phyloP scores from a whole-genome alignment of 1,140 invertebrate genomes.

The Bombyx mandarina region DNA sequence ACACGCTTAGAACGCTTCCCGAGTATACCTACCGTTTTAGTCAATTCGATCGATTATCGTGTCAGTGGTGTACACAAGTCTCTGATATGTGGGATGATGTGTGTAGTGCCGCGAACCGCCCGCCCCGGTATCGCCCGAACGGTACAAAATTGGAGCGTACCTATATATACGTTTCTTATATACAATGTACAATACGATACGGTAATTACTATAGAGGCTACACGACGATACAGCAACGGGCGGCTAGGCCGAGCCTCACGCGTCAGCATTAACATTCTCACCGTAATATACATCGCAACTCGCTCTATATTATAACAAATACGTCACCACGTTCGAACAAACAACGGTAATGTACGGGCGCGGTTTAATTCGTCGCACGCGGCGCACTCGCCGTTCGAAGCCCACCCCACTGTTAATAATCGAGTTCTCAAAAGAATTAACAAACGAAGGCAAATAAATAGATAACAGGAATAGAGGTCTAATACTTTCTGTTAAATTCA shows the following conservation, averaged over 20 bases:
- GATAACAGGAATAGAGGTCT: too few relatives aligned
- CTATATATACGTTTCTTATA: constrained; percentile 63
- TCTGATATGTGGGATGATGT: constrained; percentile 67
- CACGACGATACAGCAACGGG: constrained; percentile 42
- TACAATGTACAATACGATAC: constrained; percentile 66
- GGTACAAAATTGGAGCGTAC: constrained; percentile 59
- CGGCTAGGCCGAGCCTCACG: constrained; percentile 41
- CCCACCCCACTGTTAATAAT: too few relatives aligned
- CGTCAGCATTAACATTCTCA: constrained; percentile 60
- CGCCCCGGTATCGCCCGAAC: constrained; percentile 37
- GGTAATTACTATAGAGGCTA: constrained; percentile 51
- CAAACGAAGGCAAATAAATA: too few relatives aligned
- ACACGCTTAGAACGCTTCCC: too few relatives aligned
- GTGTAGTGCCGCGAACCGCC: constrained; percentile 55
- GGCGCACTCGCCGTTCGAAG: constrained; percentile 62
- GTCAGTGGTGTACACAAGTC: constrained; percentile 46
- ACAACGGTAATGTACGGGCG: constrained; percentile 66
- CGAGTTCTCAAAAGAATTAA: too few relatives aligned
- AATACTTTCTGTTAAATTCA: too few relatives aligned
- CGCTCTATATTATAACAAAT: constrained; percentile 67
- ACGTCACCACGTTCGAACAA: constrained; percentile 51
- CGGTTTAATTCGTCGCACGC: constrained; percentile 19
- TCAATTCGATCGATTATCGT: constrained; percentile 3
- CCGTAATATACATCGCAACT: constrained; percentile 65
- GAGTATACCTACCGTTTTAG: too few relatives aligned